phyloP scores from a whole-genome alignment of 2,113 vertebrate species.

The Melanocharis versteri region DNA sequence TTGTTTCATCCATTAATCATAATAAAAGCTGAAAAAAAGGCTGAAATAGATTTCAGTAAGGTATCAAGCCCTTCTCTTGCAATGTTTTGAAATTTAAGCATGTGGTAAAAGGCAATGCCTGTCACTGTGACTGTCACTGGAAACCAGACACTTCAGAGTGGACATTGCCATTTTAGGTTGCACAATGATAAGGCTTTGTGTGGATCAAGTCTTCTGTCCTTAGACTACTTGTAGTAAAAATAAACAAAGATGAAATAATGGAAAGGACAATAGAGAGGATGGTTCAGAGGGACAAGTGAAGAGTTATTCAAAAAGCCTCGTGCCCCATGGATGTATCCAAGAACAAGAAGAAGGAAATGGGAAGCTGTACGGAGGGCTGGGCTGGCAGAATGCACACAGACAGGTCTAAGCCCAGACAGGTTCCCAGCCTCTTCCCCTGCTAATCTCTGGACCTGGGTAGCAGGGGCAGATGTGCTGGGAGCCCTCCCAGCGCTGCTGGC shows the following conservation, averaged over 20 bases:
- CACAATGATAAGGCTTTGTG: background rate
- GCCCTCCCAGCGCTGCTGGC: background rate
- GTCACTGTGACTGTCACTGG: background rate
- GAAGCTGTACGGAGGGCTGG: background rate
- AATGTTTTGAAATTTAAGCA: background rate
- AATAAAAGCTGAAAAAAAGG: background rate
- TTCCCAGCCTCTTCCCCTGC: background rate
- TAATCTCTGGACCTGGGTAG: background rate
- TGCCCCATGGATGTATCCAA: rapidly evolving
- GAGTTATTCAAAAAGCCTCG: background rate
- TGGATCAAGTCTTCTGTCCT: background rate
- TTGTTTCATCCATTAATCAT: background rate
- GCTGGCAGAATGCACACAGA: background rate
- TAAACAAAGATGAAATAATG: background rate
- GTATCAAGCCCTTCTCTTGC: background rate
- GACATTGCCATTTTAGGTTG: background rate
- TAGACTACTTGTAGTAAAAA: background rate
- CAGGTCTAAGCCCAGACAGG: background rate
- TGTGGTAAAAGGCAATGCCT: background rate
- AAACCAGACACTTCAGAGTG: background rate
- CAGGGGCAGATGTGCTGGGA: background rate
- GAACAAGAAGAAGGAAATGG: background rate
- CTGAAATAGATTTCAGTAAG: background rate
- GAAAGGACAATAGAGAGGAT: background rate
- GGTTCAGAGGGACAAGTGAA: background rate